Conservation (phyloP, 2,888 invertebrate genomes). For the Therioaphis trifolii region DNA sequence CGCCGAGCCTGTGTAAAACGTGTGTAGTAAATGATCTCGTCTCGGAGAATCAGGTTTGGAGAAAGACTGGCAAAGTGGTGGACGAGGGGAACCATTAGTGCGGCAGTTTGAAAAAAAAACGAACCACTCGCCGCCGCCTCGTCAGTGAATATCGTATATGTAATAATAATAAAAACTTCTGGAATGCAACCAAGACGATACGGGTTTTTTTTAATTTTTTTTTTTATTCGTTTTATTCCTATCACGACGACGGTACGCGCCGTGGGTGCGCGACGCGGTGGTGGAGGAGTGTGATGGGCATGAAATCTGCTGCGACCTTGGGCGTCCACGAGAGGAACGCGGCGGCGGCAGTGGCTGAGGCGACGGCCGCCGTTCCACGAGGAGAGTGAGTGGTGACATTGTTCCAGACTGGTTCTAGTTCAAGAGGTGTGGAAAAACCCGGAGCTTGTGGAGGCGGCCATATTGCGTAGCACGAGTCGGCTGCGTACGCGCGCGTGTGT, state of each 20-base stretch:
- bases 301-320: slow-evolving; percentile 58
- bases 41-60: slow-evolving; percentile 35
- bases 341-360: slow-evolving; percentile 13
- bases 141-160: slow-evolving; percentile 13
- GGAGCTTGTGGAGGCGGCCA: slow-evolving; percentile 62
- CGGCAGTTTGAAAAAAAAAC: slow-evolving; percentile 27
- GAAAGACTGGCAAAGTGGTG: background rate
- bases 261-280: slow-evolving; percentile 36
- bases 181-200: slow-evolving; percentile 60
- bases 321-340: slow-evolving; percentile 54
- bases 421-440: slow-evolving; percentile 59
- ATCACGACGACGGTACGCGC: slow-evolving; percentile 21
- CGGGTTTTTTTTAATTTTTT: slow-evolving; percentile 52
- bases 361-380: background rate
- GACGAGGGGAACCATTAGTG: slow-evolving; percentile 44
- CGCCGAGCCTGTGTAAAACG: slow-evolving; percentile 10
- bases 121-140: slow-evolving; percentile 31
- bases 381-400: slow-evolving; percentile 59
- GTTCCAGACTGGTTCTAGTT: slow-evolving; percentile 61
- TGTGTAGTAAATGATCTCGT: slow-evolving; percentile 36
- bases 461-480: slow-evolving; percentile 57
- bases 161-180: slow-evolving; percentile 52
- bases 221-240: slow-evolving; percentile 11
- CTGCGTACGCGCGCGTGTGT: background rate
- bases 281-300: slow-evolving; percentile 29